phyloP scores from a whole-genome alignment of 2,888 invertebrate genomes.

The Xestoiulus laeticollis region DNA sequence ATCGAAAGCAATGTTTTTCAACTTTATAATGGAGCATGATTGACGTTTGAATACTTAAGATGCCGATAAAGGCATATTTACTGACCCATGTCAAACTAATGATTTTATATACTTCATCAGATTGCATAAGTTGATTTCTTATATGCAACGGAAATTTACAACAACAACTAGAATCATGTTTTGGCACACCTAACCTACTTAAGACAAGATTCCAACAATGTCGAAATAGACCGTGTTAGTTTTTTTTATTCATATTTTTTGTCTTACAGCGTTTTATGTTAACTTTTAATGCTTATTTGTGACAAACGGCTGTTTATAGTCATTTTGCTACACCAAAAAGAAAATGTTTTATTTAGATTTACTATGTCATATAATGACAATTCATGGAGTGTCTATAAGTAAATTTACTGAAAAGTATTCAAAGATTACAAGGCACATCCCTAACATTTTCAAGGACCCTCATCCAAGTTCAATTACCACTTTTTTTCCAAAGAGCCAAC shows the following conservation, averaged over 20 bases:
- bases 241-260: no score
- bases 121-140: neutral
- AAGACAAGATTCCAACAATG: slow-evolving; percentile 44
- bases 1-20: neutral
- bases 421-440: no score
- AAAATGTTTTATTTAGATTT: neutral
- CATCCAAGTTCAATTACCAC: no score
- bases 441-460: no score
- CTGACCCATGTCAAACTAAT: neutral
- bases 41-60: neutral
- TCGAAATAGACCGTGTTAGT: slow-evolving; percentile 6
- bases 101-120: neutral
- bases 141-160: slow-evolving; percentile 2
- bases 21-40: neutral
- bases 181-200: slow-evolving; percentile 48
- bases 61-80: slow-evolving; percentile 4
- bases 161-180: neutral
- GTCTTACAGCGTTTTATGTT: slow-evolving; percentile 16
- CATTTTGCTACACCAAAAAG: neutral
- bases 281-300: neutral
- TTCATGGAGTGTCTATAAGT: no score
- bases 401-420: no score
- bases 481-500: no score
- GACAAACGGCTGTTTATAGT: neutral
- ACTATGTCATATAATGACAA: no score